These are phyloP conservation scores for Trissolcus japonicus DNA, from an alignment of 2,888 invertebrate species.

Conservation along the genomic window DNA sequence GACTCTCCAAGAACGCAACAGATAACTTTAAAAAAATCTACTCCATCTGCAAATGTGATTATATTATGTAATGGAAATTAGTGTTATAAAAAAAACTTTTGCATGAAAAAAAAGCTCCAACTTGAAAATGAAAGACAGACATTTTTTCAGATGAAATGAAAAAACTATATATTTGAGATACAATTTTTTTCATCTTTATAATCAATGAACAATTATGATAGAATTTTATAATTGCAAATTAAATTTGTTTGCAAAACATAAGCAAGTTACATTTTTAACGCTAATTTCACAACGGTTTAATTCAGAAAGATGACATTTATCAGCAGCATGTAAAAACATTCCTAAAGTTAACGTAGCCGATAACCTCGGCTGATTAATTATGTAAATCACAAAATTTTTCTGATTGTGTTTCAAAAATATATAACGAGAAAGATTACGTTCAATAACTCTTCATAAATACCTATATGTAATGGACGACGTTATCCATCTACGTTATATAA, in stretches of 20 bases:
- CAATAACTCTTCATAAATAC: not conserved
- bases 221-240: not conserved
- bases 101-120: no score
- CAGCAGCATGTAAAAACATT: slow-evolving; percentile 5
- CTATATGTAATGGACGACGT: not conserved
- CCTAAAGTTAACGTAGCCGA: slow-evolving; percentile 3
- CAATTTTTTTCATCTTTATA: not conserved
- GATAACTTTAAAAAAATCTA: slow-evolving; percentile 18
- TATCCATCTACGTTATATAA: not conserved
- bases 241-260: not conserved
- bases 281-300: not conserved
- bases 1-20: slow-evolving; percentile 12
- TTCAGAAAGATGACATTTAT: slow-evolving; percentile 8
- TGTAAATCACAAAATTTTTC: slow-evolving; percentile 7
- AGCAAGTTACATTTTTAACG: not conserved
- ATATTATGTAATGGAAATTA: slow-evolving; percentile 9
- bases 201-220: not conserved
- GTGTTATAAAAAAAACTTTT: no score
- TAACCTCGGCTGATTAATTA: not conserved
- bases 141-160: no score
- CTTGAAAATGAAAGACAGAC: no score
- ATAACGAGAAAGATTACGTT: not conserved
- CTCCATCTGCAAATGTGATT: slow-evolving; percentile 32
- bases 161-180: not conserved
- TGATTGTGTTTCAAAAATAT: slow-evolving; percentile 6